Conservation (phyloP, 2,797 vertebrate genomes). For the Allobates femoralis region DNA sequence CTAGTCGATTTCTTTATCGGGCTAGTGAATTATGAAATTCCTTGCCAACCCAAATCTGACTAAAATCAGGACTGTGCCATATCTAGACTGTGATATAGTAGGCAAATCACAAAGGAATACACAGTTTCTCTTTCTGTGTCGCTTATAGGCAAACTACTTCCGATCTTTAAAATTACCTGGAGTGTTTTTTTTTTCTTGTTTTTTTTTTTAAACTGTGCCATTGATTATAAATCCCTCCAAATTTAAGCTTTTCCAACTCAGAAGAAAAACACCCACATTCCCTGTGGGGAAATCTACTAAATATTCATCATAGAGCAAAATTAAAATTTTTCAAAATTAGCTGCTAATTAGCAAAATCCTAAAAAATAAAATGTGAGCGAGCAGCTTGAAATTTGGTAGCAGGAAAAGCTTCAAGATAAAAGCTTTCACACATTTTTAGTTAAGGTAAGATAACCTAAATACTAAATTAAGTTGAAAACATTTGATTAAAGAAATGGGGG, state of each 20-base stretch:
- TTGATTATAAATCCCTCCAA: neutral
- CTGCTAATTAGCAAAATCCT: neutral
- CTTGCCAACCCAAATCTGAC: no score
- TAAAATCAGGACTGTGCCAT: no score
- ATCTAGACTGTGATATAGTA: no score
- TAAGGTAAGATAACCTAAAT: neutral
- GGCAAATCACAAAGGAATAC: no score
- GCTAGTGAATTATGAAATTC: no score
- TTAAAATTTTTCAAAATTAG: constrained; percentile 23
- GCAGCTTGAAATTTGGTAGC: neutral
- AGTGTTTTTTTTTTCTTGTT: neutral
- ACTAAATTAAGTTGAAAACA: no score
- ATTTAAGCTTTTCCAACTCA: neutral
- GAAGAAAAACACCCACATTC: neutral
- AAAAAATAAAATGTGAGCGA: neutral
- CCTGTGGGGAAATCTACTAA: constrained; percentile 26
- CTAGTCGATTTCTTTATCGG: no score
- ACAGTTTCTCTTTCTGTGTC: neutral
- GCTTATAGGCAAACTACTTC: neutral
- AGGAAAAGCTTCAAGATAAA: neutral
- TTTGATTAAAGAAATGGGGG: no score
- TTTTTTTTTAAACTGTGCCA: neutral
- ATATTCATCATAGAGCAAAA: constrained; percentile 43
- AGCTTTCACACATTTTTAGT: neutral
- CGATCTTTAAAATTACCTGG: neutral